phyloP scores from a whole-genome alignment of 2,113 vertebrate genomes.

The Silurus glanis region DNA sequence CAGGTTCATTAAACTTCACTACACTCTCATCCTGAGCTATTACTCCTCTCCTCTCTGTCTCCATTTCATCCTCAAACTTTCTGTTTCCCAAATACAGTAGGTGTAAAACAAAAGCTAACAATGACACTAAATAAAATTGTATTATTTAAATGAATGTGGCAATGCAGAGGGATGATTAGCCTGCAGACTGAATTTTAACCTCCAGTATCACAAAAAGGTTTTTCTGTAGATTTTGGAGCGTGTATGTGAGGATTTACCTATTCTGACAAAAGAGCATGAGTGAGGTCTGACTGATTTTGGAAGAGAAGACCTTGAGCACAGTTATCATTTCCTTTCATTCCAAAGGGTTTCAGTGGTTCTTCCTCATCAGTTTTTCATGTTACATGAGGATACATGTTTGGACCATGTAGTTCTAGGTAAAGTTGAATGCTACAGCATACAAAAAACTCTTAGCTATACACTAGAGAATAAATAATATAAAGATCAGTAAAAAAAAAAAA shows the following conservation, averaged over 20 bases:
- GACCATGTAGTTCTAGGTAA: background rate
- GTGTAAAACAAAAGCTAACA: conserved; percentile 51
- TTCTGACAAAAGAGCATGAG: background rate
- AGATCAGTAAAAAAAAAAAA: background rate
- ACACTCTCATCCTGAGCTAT: conserved; percentile 30
- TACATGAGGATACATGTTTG: background rate
- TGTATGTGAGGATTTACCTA: background rate
- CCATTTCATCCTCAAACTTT: background rate
- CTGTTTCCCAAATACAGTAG: conserved; percentile 28
- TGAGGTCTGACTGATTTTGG: background rate
- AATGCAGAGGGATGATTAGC: conserved; percentile 20
- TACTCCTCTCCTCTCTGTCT: conserved; percentile 21
- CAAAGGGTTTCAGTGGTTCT: background rate
- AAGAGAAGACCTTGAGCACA: background rate
- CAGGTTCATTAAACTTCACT: background rate
- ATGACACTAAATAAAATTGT: conserved; percentile 20
- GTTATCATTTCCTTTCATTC: background rate
- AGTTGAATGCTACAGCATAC: background rate
- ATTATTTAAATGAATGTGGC: conserved; percentile 31
- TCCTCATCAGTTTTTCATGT: background rate
- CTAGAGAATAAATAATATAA: background rate
- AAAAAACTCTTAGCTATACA: background rate
- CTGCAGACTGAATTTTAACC: background rate
- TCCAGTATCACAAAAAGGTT: background rate
- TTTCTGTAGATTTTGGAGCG: background rate